These are phyloP conservation scores for Neostethus bicornis DNA, from an alignment of 2,797 vertebrate species.

Conservation along the genomic window DNA sequence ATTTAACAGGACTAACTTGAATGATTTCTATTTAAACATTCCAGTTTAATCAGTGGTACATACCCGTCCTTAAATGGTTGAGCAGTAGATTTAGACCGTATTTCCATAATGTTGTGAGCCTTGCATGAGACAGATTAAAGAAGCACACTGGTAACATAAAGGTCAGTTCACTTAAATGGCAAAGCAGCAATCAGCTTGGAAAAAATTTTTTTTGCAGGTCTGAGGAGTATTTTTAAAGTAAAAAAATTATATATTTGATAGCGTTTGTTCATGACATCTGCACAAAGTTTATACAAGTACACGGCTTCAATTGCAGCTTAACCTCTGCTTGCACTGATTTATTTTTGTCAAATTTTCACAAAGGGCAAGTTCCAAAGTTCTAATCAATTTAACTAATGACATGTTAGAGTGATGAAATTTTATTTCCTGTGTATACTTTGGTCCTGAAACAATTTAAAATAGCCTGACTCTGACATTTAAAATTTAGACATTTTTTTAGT, in stretches of 20 bases:
- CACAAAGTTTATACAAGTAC: not conserved
- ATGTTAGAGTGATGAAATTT: not conserved
- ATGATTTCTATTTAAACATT: not conserved
- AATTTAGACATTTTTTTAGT: conserved; percentile 26
- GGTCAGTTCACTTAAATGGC: conserved; percentile 3
- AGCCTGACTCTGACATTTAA: conserved; percentile 4
- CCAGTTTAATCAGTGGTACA: conserved; percentile 4
- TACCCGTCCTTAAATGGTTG: conserved; percentile 3
- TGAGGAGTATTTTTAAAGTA: not conserved
- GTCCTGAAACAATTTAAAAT: not conserved
- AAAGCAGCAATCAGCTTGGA: not conserved
- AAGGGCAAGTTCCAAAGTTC: not conserved
- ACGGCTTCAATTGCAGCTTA: not conserved
- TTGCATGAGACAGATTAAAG: not conserved
- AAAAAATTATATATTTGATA: not conserved
- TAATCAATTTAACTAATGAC: not conserved
- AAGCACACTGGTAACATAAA: not conserved
- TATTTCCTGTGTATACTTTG: not conserved
- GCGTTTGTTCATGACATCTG: not conserved
- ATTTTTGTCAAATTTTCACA: not conserved
- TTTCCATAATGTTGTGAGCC: not conserved
- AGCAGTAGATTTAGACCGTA: not conserved
- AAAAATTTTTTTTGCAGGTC: not conserved
- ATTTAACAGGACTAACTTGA: conserved; percentile 6
- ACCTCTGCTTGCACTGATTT: not conserved